Base-by-base conservation (phyloP, 2,888 invertebrate species). In the Eilema caniola region DNA sequence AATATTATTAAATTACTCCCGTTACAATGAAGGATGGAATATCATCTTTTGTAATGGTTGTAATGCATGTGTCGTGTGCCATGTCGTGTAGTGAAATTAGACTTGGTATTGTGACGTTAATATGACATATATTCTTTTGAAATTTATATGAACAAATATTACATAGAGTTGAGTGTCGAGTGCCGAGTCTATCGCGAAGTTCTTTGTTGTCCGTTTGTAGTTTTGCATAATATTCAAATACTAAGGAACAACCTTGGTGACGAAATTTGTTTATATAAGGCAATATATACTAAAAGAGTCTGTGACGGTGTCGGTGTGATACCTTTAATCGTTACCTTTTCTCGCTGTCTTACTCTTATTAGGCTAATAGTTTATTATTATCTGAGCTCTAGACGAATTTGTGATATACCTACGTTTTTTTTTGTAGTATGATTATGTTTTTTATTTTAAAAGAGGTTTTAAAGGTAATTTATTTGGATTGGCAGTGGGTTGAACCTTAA, bases 111-210 rank as follows among this genome's bases (percentile, higher is more conserved):
- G 79, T 83, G 71, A 73, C 68, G 73, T 64, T 75, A 76, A 78
- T 70, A 71, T 37, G 65, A 76, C 70, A 75, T 62, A 70, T 72
- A 76, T 83, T 80, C 80, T 83, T 77, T 82, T 77, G 82, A 76
- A 82, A 80, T 75, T 75, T 76, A 73, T 79, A 79, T 80, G 73
- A 80, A 72, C 83, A 81, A 77, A 81, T 63, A 76, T 61, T 66
- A 53, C 53, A 53, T 16, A 47, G 47, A 3, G 16, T 16, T 8
- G 8, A n/a, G n/a, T n/a, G 53, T 8, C 53, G 53, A n/a, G 53
- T 53, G 63, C 41, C 69, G 70, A 68, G 68, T 77, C 72, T 70
- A 73, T 77, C 69, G 73, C 53, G 24, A 12, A 37, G 47, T 23
- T 75, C 75, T 80, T 82, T 82, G 77, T 82, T 76, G 67, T 16